Percentiles rank a stretch among this genome's conserved stretches.
Conservation (phyloP, 2,113 vertebrate genomes). For the Engraulis encrasicolus region DNA sequence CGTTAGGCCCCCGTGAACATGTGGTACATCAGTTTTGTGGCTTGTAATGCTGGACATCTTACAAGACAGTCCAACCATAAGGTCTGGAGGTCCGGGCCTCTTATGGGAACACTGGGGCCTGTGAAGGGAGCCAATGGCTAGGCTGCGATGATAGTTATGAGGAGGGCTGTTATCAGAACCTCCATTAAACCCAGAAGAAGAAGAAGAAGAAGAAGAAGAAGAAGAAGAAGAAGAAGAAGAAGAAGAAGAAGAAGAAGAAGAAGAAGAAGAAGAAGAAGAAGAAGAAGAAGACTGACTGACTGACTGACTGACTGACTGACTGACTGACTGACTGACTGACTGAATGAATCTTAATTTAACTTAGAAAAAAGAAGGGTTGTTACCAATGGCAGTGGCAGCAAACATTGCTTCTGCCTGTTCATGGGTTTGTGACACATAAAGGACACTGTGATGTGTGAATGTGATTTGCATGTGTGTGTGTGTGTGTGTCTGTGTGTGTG, state of each 20-base stretch:
- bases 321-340: no score
- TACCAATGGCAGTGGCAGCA: constrained; percentile 3
- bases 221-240: no score
- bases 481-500: not conserved
- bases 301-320: no score
- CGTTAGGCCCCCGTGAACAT: constrained; percentile 5
- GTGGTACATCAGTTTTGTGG: constrained; percentile 19
- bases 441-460: not conserved
- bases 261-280: no score
- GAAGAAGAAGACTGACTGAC: no score
- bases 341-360: no score
- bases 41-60: constrained; percentile 7
- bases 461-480: not conserved
- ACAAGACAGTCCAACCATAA: not conserved
- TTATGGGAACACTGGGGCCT: not conserved
- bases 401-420: not conserved
- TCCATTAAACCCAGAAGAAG: no score
- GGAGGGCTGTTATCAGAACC: no score
- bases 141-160: not conserved
- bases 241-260: no score
- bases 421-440: not conserved
- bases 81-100: not conserved
- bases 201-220: no score
- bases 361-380: no score
- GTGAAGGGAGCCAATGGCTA: not conserved